Conservation (phyloP, 2,888 invertebrate genomes). For the Zootermopsis nevadensis region DNA sequence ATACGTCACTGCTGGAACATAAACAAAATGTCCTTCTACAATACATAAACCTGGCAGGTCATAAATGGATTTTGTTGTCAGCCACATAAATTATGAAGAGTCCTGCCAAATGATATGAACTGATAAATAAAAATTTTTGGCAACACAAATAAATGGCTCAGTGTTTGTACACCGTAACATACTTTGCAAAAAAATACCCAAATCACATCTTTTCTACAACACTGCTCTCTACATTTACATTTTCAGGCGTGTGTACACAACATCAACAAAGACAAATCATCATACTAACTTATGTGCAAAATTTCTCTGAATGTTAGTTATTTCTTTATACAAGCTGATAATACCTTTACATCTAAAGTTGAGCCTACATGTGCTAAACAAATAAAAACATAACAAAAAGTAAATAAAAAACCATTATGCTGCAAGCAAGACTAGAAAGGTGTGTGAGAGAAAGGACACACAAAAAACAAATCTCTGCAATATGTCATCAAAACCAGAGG, state of each 20-base stretch:
- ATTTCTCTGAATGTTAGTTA: neutral
- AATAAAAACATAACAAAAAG: slow-evolving; percentile 16
- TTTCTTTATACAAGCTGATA: neutral
- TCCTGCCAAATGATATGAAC: neutral
- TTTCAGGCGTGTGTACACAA: slow-evolving; percentile 19
- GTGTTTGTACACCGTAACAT: slow-evolving; percentile 22
- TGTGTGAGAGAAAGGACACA: neutral
- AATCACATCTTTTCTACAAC: neutral
- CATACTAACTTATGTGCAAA: slow-evolving; percentile 4
- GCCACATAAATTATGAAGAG: neutral
- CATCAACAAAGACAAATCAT: slow-evolving; percentile 28
- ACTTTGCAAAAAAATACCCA: slow-evolving; percentile 1
- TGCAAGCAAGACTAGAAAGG: neutral
- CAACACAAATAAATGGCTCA: slow-evolving; percentile 10
- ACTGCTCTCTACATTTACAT: neutral
- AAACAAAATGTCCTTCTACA: neutral
- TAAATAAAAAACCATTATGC: neutral
- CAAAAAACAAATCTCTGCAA: too few relatives aligned
- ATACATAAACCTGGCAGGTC: neutral
- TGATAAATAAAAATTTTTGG: slow-evolving; percentile 8
- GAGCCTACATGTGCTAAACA: neutral
- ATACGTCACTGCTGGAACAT: neutral
- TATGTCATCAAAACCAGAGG: too few relatives aligned
- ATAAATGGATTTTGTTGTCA: neutral
- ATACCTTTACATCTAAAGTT: neutral